phyloP scores from a whole-genome alignment of 2,888 invertebrate species.

The Patella depressa region DNA sequence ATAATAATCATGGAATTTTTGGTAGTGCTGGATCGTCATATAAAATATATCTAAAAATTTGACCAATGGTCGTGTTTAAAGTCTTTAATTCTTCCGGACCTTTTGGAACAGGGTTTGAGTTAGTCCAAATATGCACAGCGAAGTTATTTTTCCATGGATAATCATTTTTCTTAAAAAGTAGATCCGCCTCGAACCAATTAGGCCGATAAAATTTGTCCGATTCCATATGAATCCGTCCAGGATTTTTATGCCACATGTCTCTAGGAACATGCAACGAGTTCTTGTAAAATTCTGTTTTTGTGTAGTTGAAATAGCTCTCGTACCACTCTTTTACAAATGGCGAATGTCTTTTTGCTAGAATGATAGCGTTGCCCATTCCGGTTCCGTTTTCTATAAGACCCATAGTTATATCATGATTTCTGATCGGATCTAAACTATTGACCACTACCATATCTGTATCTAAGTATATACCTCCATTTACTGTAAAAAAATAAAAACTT shows the following conservation, averaged over 20 bases:
- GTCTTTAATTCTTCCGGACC: constrained; percentile 27
- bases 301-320: constrained; percentile 30
- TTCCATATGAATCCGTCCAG: constrained; percentile 33
- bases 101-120: constrained; percentile 30
- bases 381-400: constrained; percentile 38
- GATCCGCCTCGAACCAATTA: constrained; percentile 39
- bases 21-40: constrained; percentile 22
- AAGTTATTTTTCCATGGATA: constrained; percentile 37
- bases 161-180: constrained; percentile 32
- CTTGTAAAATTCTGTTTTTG: constrained; percentile 24
- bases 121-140: constrained; percentile 40
- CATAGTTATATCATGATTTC: constrained; percentile 34
- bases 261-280: constrained; percentile 36
- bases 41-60: constrained; percentile 36
- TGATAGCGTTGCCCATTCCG: constrained; percentile 41
- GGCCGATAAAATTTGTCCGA: constrained; percentile 33
- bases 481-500: constrained; percentile 22
- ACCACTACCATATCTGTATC: constrained; percentile 41
- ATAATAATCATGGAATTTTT: no score
- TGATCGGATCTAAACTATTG: constrained; percentile 29
- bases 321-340: constrained; percentile 37
- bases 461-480: constrained; percentile 43
- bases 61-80: constrained; percentile 36
- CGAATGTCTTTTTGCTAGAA: constrained; percentile 30
- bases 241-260: constrained; percentile 29